A percentile compares a stretch with the other conserved stretches of the same genome.
Conservation (phyloP, 30 jellyfish, hydroid and myxozoan genomes). For the Hydractinia echinata region DNA sequence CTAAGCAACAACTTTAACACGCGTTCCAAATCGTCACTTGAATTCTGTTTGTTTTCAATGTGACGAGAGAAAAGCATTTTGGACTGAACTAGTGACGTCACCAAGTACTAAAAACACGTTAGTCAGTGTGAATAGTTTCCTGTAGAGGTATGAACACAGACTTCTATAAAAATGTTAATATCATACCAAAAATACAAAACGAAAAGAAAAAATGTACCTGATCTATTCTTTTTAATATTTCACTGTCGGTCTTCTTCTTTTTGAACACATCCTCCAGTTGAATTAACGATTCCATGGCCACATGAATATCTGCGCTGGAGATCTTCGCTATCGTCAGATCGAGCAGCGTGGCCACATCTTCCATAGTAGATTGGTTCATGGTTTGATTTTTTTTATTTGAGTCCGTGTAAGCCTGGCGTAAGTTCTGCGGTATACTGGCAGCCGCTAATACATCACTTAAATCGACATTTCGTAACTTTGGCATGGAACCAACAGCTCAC, state of each 20-base stretch:
- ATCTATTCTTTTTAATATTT: conserved; percentile 67
- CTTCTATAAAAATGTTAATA: background rate
- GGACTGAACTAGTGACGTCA: conserved; percentile 75
- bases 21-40: conserved; percentile 49
- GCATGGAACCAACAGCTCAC: conserved; percentile 38
- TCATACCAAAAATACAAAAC: background rate
- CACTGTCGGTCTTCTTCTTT: conserved; percentile 54
- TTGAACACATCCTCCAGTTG: conserved; percentile 89
- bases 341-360: conserved; percentile 67
- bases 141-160: background rate
- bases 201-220: conserved; percentile 46
- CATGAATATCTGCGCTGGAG: conserved; percentile 63
- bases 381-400: background rate
- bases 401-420: conserved; percentile 27
- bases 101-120: conserved; percentile 61
- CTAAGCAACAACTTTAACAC: conserved; percentile 61
- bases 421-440: conserved; percentile 39
- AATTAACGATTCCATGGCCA: conserved; percentile 72
- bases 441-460: conserved; percentile 47
- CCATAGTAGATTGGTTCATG: conserved; percentile 43
- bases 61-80: conserved; percentile 85
- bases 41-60: conserved; percentile 34
- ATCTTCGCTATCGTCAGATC: conserved; percentile 88
- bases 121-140: background rate
- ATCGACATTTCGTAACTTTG: conserved; percentile 51